These are phyloP conservation scores for Phaethon lepturus DNA, from an alignment of 2,113 vertebrate species.

Conservation along the genomic window DNA sequence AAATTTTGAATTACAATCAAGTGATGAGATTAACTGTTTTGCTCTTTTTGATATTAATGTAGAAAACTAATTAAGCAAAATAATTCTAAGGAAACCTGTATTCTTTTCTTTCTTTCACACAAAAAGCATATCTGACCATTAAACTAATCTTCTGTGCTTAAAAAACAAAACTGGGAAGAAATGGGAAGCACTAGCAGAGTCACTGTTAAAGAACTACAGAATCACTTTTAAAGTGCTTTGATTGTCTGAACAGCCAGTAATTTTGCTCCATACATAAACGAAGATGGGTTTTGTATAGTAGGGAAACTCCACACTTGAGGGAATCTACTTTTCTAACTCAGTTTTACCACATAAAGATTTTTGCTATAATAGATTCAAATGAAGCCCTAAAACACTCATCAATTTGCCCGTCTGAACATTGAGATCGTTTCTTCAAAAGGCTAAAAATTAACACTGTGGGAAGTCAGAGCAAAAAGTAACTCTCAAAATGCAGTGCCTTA, in stretches of 20 bases:
- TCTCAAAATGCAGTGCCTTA: background rate
- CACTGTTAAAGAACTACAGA: background rate
- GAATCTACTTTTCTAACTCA: background rate
- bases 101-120: background rate
- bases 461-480: background rate
- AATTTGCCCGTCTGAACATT: slow-evolving; percentile 18
- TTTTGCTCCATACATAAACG: background rate
- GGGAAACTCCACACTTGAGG: background rate
- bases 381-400: background rate
- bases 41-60: background rate
- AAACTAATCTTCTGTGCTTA: background rate
- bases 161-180: background rate
- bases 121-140: background rate
- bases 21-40: background rate
- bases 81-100: background rate
- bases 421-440: background rate
- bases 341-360: slow-evolving; percentile 1
- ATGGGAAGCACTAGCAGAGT: background rate
- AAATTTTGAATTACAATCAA: background rate
- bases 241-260: background rate
- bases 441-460: background rate
- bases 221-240: background rate
- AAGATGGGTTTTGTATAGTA: background rate
- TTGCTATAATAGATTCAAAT: background rate
- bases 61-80: background rate